phyloP scores from a whole-genome alignment of 2,113 vertebrate genomes.

The Micromys minutus region DNA sequence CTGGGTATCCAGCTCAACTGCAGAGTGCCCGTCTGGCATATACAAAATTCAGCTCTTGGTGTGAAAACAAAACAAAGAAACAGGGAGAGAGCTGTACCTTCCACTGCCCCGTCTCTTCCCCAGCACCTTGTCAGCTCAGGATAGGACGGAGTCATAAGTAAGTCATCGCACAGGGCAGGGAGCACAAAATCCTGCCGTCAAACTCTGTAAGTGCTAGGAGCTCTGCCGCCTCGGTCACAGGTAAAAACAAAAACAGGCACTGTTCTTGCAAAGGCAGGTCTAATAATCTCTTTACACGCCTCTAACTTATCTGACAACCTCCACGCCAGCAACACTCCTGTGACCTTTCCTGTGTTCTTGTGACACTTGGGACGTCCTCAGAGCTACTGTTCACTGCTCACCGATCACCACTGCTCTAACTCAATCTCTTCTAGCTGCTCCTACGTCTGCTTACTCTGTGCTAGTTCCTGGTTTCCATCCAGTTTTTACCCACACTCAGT shows the following conservation, averaged over 20 bases:
- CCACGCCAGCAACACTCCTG: background rate
- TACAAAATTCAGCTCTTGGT: background rate
- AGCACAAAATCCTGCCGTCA: background rate
- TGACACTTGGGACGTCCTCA: conserved; percentile 22
- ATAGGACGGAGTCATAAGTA: background rate
- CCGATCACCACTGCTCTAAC: background rate
- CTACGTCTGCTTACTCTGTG: conserved; percentile 20
- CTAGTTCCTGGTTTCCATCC: background rate
- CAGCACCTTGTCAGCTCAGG: background rate
- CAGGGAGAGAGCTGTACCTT: background rate
- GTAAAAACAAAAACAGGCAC: background rate
- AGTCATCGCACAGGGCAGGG: background rate
- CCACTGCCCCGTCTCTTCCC: background rate
- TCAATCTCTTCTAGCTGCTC: background rate
- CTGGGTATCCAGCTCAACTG: background rate
- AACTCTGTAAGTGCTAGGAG: background rate
- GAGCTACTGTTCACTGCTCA: conserved; percentile 3
- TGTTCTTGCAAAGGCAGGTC: background rate
- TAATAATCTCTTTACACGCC: background rate
- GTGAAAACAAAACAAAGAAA: background rate
- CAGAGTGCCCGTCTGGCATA: background rate
- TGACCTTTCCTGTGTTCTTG: background rate
- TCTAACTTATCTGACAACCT: background rate
- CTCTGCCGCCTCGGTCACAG: background rate
- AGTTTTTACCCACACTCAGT: conserved; percentile 21